A percentile compares a stretch with the other conserved stretches of the same genome.
Conservation (phyloP, 2,888 invertebrate genomes). For the Pycnomerus fuliginosus region DNA sequence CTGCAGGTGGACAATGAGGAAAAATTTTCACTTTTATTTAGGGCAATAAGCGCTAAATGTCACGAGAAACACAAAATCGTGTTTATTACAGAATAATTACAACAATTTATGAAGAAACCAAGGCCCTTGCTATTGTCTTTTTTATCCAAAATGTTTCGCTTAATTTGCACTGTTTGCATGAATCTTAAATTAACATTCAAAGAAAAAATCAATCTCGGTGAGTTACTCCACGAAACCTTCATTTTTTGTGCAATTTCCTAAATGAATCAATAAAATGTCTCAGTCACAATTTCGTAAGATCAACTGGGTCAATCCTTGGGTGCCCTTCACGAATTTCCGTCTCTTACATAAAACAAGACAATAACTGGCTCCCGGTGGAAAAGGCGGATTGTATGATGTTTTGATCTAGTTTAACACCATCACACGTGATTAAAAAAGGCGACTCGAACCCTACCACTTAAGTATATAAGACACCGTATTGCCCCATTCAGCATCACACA, state of each 20-base stretch:
- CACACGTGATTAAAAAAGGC: conserved; percentile 35
- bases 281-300: conserved; percentile 10
- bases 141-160: too few species aligned
- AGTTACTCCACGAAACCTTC: conserved; percentile 12
- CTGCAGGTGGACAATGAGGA: too few species aligned
- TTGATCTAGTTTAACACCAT: conserved; percentile 36
- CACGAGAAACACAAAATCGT: too few species aligned
- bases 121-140: too few species aligned
- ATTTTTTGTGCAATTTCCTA: conserved; percentile 20
- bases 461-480: conserved; percentile 19
- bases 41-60: too few species aligned
- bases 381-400: conserved; percentile 14
- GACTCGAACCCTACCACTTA: conserved; percentile 34
- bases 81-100: too few species aligned
- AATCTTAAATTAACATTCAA: not conserved
- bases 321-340: conserved; percentile 20
- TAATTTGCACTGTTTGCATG: too few species aligned
- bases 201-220: conserved; percentile 5
- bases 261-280: conserved; percentile 12
- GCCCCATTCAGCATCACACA: conserved; percentile 17
- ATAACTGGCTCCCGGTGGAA: conserved; percentile 2
- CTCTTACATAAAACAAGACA: not conserved
- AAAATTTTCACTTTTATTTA: too few species aligned
- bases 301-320: conserved; percentile 13
- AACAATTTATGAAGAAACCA: too few species aligned